A percentile compares a stretch with the other conserved stretches of the same genome.
Evolutionary conservation across 2,888 invertebrate species (phyloP).

Genomic region (Troides aeacus): DNA sequence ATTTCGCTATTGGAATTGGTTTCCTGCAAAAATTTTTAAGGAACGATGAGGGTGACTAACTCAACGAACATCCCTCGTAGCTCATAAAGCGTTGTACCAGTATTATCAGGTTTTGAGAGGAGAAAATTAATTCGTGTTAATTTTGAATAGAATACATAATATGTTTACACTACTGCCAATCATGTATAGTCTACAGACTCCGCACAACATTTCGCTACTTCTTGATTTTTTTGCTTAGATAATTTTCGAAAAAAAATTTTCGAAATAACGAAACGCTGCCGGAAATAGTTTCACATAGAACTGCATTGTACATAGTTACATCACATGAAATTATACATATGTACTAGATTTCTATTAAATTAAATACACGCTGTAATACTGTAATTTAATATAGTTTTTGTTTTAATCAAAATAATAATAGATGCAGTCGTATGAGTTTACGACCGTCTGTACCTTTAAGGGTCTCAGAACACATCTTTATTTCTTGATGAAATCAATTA

Average conservation of each 20-base stretch:
- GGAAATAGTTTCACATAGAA: conserved; percentile 4
- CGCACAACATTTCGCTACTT: neutral
- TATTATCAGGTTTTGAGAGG: neutral
- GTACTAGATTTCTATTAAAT: neutral
- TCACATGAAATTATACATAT: conserved; percentile 15
- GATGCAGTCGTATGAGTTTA: no score
- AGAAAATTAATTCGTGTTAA: conserved; percentile 10
- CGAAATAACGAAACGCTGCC: conserved; percentile 5
- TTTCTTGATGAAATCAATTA: no score
- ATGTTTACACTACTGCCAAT: conserved; percentile 11
- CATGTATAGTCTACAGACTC: neutral
- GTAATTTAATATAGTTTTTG: neutral
- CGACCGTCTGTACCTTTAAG: no score
- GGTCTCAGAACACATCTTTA: no score
- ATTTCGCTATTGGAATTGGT: no score
- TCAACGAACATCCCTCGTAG: neutral
- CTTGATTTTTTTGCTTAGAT: neutral
- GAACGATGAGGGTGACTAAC: no score
- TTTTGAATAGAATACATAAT: neutral
- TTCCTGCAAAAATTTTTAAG: no score
- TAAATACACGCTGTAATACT: neutral
- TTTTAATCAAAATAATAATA: neutral
- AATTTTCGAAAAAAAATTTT: neutral
- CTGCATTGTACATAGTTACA: conserved; percentile 29
- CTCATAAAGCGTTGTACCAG: conserved; percentile 1